Base-by-base conservation (phyloP, 2,797 vertebrate genomes). In the Aulostomus chinensis region DNA sequence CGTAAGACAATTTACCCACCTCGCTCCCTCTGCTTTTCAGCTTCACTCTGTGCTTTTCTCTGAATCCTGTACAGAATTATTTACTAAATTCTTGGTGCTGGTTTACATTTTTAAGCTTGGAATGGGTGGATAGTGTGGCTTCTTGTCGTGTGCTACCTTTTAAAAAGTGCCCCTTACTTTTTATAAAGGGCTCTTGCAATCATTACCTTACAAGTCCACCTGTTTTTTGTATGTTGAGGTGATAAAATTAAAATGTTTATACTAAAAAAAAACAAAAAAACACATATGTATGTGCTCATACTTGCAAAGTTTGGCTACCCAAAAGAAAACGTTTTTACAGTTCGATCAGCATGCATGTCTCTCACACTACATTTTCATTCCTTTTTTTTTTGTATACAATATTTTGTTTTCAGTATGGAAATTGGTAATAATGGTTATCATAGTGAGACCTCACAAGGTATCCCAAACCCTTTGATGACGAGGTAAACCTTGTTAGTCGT, bases 381-480 rank as follows among this genome's bases (percentile, higher is more conserved):
- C 57, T 65, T 52, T 63, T 62, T 69, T 73, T 58, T 68, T 64
- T 85, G 59, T 73, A 68, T 68, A 48, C 64, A 28, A 86, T 91
- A 87, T 93, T 96, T 91, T 93, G 81, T 94, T 94, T 81, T 85
- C 94, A 96, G 93, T 95, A 89, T 91, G 80, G 93, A 94, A 96
- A 95, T 92, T 93, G 91, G 93, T 97, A 95, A 92, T 94, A 94
- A 94, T 94, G 94, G 94, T 97, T 98, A 97, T 96, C 94, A 94
- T 95, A 96, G 91, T 91, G 92, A 96, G 69, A 83, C 77, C 76
- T 91, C 93, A 73, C 93, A 92, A 90, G 93, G 93, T 94, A 91
- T 94, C 89, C 93, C 92, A 86, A 94, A 93, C 81, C 93, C 93
- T 83, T 75, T 93, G 86, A 91, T 93, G 91, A 89, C 88, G 89